Percentiles rank a stretch among this genome's conserved stretches.
These are phyloP conservation scores for Trissolcus brochymenae DNA, from an alignment of 2,888 invertebrate species.

Conservation along the genomic window DNA sequence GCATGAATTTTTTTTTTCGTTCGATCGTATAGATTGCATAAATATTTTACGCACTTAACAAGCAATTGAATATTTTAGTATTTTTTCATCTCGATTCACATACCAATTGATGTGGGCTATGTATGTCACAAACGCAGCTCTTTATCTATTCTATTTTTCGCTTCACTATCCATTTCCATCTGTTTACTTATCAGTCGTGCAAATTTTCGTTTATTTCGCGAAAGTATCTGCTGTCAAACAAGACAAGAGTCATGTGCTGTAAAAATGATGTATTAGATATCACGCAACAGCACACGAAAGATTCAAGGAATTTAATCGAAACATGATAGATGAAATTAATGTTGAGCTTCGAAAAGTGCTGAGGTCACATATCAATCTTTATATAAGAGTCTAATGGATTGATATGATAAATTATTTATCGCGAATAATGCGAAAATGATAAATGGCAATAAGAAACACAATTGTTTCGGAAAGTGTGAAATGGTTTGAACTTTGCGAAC, in stretches of 20 bases:
- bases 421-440: conserved; percentile 27
- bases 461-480: not conserved
- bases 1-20: no score
- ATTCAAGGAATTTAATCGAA: conserved; percentile 44
- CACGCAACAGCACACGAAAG: conserved; percentile 1
- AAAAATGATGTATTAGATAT: no score
- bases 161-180: conserved; percentile 39
- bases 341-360: conserved; percentile 35
- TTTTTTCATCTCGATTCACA: not conserved
- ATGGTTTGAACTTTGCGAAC: no score
- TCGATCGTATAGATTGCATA: no score
- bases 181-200: conserved; percentile 46
- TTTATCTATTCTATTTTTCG: conserved; percentile 45
- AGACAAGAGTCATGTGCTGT: conserved; percentile 48
- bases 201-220: conserved; percentile 46
- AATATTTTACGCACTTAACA: no score
- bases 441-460: conserved; percentile 23
- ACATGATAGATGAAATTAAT: conserved; percentile 52
- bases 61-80: no score
- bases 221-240: conserved; percentile 46
- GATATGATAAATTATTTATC: conserved; percentile 29
- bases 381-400: conserved; percentile 42
- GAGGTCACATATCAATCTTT: conserved; percentile 25
- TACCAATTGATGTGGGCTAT: conserved; percentile 26
- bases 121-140: conserved; percentile 8